Base-by-base conservation (phyloP, 2,797 vertebrate species). In the Paedocypris micromegethes region DNA sequence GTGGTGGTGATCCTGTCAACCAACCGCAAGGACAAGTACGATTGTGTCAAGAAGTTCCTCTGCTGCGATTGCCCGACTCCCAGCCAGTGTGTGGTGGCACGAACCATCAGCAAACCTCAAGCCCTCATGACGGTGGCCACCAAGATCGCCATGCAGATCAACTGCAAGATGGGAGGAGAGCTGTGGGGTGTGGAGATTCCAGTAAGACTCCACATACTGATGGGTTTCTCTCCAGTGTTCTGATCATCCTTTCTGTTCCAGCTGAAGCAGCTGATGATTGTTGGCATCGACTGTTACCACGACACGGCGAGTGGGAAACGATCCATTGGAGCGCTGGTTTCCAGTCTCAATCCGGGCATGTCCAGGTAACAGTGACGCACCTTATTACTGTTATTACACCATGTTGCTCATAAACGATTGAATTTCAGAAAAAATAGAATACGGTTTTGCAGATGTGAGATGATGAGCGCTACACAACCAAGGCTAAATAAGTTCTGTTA, bases 161-260 rank as follows among this genome's bases (percentile, higher is more conserved):
- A 92, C 68, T 98, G 94, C 81, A 98, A 99, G 85, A 95, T 98
- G 90, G 95, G 96, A 23, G 96, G 96, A 75, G 96, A 98, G 50
- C 92, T 98, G 6, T 99, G 97, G 97, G 90, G 89, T 2, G 86
- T 99, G 0, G 94, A 98, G 66, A 94, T 98, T 70, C 97, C 96
- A 0, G 96, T 97, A 81, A 89, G 90, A 73, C 3, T 3, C 6
- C 41, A 6, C 4, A 40, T 23, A 43, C 51, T 4, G 8, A 40
- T 9, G 5, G 2, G 4, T n/a, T 7, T 5, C 37, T 51, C 7
- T 9, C 4, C 49, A 51, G 6, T 6, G 6, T 8, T 5, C 49
- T 51, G 8, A 51, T 9, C 49, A 6, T 59, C 5, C 5, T 5
- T 23, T 68, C 3, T 1, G 55, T 52, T 81, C 43, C 76, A 98